Conservation (phyloP, 92 coral and sea anemone species). For the Metridium senile region DNA sequence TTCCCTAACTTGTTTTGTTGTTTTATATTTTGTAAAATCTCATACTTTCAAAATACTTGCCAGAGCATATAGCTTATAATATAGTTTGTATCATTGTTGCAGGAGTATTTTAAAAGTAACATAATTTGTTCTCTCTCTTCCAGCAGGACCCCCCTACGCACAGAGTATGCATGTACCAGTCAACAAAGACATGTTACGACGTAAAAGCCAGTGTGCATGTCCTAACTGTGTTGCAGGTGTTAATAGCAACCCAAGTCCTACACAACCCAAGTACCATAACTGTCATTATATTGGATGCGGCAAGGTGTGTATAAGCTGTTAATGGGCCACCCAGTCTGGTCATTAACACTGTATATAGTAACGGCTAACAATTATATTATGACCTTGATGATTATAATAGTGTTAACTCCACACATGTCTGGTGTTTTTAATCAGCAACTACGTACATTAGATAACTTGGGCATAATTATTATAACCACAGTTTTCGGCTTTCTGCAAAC, state of each 20-base stretch:
- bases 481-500: too few relatives aligned
- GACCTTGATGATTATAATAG: background rate
- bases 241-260: slow-evolving; percentile 63
- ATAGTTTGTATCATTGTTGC: too few relatives aligned
- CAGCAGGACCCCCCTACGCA: slow-evolving; percentile 18
- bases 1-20: too few relatives aligned
- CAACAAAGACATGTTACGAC: slow-evolving; percentile 52
- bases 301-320: slow-evolving; percentile 57
- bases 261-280: slow-evolving; percentile 79
- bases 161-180: slow-evolving; percentile 2
- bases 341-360: slow-evolving; percentile 7
- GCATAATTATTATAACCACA: too few relatives aligned
- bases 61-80: too few relatives aligned
- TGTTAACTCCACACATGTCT: background rate
- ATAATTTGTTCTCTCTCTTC: background rate
- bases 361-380: background rate
- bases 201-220: slow-evolving; percentile 81
- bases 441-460: too few relatives aligned
- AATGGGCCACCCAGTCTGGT: slow-evolving; percentile 16
- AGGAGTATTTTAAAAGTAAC: too few relatives aligned
- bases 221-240: slow-evolving; percentile 83
- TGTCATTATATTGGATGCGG: slow-evolving; percentile 92
- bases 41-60: too few relatives aligned
- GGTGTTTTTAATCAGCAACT: background rate
- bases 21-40: too few relatives aligned